Conservation (phyloP, 2,888 invertebrate genomes). For the Cosmia pyralina region DNA sequence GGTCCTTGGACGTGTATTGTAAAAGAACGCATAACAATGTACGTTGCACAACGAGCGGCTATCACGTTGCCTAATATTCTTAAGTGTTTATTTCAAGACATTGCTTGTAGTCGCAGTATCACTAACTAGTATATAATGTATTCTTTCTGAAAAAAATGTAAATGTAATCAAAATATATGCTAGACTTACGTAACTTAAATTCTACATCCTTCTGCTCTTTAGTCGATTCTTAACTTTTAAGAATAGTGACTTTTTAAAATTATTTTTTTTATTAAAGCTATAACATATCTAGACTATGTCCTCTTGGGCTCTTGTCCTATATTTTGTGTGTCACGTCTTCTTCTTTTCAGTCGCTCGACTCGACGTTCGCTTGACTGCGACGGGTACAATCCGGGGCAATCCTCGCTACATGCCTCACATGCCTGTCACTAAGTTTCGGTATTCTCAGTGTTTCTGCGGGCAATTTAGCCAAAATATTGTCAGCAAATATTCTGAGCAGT, state of each 20-base stretch:
- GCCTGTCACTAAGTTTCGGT: background rate
- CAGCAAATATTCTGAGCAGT: background rate
- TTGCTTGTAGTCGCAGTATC: slow-evolving; percentile 28
- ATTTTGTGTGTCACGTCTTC: background rate
- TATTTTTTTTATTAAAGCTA: background rate
- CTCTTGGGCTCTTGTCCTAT: background rate
- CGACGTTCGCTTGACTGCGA: too few species aligned
- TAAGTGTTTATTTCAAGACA: slow-evolving; percentile 44
- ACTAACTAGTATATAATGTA: background rate
- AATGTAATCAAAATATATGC: background rate
- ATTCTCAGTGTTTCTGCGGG: background rate
- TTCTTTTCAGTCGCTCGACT: background rate
- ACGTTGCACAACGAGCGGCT: slow-evolving; percentile 41
- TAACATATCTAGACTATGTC: background rate
- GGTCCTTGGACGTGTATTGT: slow-evolving; percentile 50
- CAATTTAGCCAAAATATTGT: background rate
- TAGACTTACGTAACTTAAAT: background rate
- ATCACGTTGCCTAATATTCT: slow-evolving; percentile 49
- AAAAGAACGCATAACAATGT: slow-evolving; percentile 54
- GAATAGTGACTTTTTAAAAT: too few species aligned
- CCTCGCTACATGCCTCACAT: background rate
- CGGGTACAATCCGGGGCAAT: background rate
- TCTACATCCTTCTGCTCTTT: background rate
- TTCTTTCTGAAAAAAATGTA: background rate
- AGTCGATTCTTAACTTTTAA: background rate